phyloP scores from a whole-genome alignment of 2,113 vertebrate species.

The Mastomys coucha region DNA sequence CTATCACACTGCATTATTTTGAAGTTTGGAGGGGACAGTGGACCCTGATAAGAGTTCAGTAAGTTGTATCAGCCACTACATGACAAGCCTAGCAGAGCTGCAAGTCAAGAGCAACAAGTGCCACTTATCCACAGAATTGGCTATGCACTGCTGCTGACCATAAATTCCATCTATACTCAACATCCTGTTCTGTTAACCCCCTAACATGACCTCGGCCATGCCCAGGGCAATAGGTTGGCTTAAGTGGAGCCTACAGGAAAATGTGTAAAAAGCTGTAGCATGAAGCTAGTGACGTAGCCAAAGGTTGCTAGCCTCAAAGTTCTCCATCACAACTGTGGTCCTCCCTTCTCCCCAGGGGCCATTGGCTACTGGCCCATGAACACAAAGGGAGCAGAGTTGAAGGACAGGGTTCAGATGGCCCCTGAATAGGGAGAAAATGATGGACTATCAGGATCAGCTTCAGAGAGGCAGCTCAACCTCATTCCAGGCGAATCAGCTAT shows the following conservation, averaged over 20 bases:
- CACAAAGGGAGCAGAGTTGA: no score
- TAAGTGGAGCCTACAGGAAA: neutral
- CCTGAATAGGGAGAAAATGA: no score
- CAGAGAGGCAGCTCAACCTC: no score
- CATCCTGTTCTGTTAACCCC: neutral
- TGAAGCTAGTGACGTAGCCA: neutral
- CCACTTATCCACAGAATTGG: neutral
- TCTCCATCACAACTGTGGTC: neutral
- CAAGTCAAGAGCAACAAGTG: neutral
- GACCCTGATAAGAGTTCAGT: neutral
- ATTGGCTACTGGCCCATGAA: no score
- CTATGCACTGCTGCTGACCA: neutral
- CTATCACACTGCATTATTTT: no score
- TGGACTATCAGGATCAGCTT: no score
- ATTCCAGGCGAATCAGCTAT: no score
- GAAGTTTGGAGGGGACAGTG: neutral
- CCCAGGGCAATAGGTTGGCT: neutral
- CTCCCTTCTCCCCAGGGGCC: no score
- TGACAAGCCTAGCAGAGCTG: no score
- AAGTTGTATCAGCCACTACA: neutral
- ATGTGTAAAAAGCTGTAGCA: neutral
- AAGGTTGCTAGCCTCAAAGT: neutral
- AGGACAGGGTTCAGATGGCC: no score
- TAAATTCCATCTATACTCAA: neutral
- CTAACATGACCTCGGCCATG: neutral